A percentile compares a stretch with the other conserved stretches of the same genome.
Evolutionary conservation across 2,888 invertebrate species (phyloP).

Genomic region (Cheilosia soror): DNA sequence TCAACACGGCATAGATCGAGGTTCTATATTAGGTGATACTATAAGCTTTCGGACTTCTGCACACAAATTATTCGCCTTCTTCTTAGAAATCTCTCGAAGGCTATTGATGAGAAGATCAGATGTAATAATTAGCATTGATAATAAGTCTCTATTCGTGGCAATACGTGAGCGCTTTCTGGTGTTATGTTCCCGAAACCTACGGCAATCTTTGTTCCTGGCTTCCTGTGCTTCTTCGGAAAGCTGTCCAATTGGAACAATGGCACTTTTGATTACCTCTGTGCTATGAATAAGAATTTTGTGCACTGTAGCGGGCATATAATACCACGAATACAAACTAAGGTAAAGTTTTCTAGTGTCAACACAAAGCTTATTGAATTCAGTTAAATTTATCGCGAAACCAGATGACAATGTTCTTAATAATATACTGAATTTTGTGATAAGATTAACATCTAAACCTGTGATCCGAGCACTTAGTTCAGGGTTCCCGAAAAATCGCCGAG

Average conservation of each 20-base stretch:
- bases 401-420: not conserved
- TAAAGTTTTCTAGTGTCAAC: too few relatives aligned
- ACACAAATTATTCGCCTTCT: not conserved
- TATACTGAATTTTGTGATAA: not conserved
- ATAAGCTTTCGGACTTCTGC: too few relatives aligned
- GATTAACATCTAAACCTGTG: too few relatives aligned
- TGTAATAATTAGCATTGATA: too few relatives aligned
- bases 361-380: not conserved
- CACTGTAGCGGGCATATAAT: too few relatives aligned
- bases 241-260: not conserved
- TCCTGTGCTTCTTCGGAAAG: not conserved
- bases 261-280: too few relatives aligned
- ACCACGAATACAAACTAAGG: not conserved
- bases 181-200: not conserved
- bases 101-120: not conserved
- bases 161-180: too few relatives aligned
- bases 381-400: conserved; percentile 5
- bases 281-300: too few relatives aligned
- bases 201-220: not conserved
- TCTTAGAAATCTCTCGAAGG: not conserved
- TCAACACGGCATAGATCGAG: too few relatives aligned
- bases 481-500: too few relatives aligned
- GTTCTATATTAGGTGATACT: too few relatives aligned
- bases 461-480: too few relatives aligned
- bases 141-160: conserved; percentile 2